These are phyloP conservation scores for Trochalopteron elliotii DNA, from an alignment of 2,113 vertebrate genomes.

Conservation along the genomic window DNA sequence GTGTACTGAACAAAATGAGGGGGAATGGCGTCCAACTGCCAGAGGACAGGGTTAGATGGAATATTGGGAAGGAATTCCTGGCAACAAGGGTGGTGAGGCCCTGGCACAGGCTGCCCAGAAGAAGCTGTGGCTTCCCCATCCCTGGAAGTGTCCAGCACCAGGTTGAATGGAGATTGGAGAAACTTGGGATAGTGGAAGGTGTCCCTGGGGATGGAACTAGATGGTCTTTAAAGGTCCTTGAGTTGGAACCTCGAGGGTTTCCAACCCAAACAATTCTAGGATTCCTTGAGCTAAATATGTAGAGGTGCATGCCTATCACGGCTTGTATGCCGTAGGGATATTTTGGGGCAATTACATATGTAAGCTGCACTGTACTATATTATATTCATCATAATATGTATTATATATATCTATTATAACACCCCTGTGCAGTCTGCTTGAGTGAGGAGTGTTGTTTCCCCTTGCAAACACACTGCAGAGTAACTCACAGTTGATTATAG, in stretches of 20 bases:
- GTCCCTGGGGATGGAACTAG: not conserved
- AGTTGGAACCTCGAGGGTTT: too few species aligned
- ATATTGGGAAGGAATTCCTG: not conserved
- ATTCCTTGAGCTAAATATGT: not conserved
- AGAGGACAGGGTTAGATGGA: accelerated
- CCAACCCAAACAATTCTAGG: not conserved
- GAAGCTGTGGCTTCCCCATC: not conserved
- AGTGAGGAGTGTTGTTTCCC: not conserved
- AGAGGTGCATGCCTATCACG: not conserved
- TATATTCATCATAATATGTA: not conserved
- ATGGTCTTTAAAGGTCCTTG: not conserved
- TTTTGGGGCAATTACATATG: accelerated
- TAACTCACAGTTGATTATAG: not conserved
- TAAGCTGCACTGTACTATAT: accelerated
- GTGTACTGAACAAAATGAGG: not conserved
- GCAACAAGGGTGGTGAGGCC: accelerated
- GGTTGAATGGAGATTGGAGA: not conserved
- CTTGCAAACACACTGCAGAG: accelerated
- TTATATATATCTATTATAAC: too few species aligned
- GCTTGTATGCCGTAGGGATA: not conserved
- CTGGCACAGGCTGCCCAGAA: not conserved
- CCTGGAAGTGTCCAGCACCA: not conserved
- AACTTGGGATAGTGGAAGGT: accelerated
- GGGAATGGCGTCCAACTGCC: not conserved
- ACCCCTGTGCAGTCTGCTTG: not conserved